phyloP scores from a whole-genome alignment of 1,140 invertebrate genomes.

The Euglossa dilemma region DNA sequence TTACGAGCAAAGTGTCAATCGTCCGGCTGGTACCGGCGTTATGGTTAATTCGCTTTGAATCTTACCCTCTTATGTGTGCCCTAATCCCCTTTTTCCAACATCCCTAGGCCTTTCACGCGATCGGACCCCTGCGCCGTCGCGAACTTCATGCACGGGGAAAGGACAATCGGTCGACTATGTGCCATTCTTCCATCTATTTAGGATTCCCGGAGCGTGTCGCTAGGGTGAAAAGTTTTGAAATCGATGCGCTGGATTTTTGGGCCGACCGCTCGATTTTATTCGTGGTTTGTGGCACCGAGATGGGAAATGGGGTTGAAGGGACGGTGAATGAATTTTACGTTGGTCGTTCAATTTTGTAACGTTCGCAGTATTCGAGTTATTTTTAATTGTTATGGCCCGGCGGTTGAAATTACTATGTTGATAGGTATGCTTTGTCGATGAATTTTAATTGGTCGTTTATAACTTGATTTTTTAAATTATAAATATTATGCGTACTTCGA shows the following conservation, averaged over 20 bases:
- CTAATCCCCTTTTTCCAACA: too few relatives aligned
- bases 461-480: too few relatives aligned
- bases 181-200: background rate
- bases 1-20: conserved; percentile 46
- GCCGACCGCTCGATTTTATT: background rate
- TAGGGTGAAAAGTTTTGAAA: background rate
- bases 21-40: background rate
- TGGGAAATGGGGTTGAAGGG: background rate
- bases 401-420: background rate
- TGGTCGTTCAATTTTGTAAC: background rate
- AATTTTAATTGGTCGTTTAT: too few relatives aligned
- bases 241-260: background rate
- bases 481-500: too few relatives aligned
- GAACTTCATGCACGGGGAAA: background rate
- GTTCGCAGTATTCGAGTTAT: background rate
- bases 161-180: background rate
- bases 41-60: conserved; percentile 45
- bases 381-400: background rate
- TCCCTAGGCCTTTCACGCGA: background rate
- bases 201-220: background rate
- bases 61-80: conserved; percentile 17
- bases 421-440: too few relatives aligned
- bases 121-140: background rate
- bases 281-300: background rate
- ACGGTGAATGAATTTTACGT: background rate